Evolutionary conservation across 2,113 vertebrate species (phyloP).

Genomic region (Prietella phreatophila): DNA sequence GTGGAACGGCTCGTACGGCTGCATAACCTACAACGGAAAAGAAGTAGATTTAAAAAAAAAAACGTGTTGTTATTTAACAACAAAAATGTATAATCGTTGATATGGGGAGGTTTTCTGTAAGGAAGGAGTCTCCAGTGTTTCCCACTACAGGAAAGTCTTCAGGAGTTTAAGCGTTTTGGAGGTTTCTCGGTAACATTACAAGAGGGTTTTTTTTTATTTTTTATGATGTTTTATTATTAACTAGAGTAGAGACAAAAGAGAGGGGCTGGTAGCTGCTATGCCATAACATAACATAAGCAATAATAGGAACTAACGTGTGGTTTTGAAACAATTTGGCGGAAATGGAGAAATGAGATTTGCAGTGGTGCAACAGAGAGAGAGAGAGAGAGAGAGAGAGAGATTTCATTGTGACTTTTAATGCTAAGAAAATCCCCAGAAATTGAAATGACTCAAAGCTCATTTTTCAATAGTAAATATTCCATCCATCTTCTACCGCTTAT

Average conservation of each 20-base stretch:
- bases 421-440: background rate
- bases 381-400: background rate
- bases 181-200: background rate
- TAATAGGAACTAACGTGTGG: background rate
- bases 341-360: slow-evolving; percentile 26
- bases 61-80: background rate
- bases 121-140: background rate
- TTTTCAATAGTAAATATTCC: background rate
- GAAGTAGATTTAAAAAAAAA: background rate
- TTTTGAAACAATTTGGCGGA: background rate
- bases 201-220: background rate
- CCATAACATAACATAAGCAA: background rate
- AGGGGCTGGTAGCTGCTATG: background rate
- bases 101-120: background rate
- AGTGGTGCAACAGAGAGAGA: background rate
- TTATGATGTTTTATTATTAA: background rate
- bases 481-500: no score
- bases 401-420: background rate
- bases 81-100: background rate
- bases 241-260: background rate
- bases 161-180: background rate
- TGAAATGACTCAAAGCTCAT: background rate
- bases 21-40: background rate
- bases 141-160: background rate
- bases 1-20: no score